Base-by-base conservation (phyloP, 2,888 invertebrate species). In the Scaeva pyrastri region DNA sequence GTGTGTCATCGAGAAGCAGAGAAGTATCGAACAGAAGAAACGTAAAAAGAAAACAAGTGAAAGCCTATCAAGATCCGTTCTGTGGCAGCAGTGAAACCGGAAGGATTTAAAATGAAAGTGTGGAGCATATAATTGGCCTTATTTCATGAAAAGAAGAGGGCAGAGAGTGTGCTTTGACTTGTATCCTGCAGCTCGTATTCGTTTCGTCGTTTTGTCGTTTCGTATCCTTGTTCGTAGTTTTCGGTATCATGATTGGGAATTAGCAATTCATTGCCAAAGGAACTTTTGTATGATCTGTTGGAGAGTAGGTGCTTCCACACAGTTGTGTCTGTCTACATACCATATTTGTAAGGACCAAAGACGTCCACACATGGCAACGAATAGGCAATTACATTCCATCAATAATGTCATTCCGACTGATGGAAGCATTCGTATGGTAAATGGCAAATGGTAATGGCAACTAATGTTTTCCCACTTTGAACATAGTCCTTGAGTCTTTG, bases 91-190 rank as follows among this genome's bases (percentile, higher is more conserved):
- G 7, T 64, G 26, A 74, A 56, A 81, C 68, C 80, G 72, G 72
- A 79, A 74, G 68, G 74, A 55, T 39, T 70, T 72, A 48, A 79
- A 79, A 64, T 55, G 72, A 72, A 56, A 78, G 23, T 55, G 55
- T 64, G 64, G 48, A 50, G 48, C 71, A 71, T 43, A 43, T 81
- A 81, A 81, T 81, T 81, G 76, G 19, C 64, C 31, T 62, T 74
- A 58, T 66, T 64, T 43, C 62, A 81, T 75, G 64, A 71, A 76
- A 81, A 68, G 66, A 64, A 64, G 12, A 50, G 41, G 19, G 5
- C 31, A 31, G 19, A 41, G 31, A 41, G 36, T 0, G 11, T 39
- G 16, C 50, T 68, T 21, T 19, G 39, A 39, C 52, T 52, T 19
- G 39, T 48, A 50, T 50, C 39, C 41, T 19, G 6, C 2, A 16